phyloP scores from a whole-genome alignment of 2,888 invertebrate genomes.

The Ochropleura plecta region DNA sequence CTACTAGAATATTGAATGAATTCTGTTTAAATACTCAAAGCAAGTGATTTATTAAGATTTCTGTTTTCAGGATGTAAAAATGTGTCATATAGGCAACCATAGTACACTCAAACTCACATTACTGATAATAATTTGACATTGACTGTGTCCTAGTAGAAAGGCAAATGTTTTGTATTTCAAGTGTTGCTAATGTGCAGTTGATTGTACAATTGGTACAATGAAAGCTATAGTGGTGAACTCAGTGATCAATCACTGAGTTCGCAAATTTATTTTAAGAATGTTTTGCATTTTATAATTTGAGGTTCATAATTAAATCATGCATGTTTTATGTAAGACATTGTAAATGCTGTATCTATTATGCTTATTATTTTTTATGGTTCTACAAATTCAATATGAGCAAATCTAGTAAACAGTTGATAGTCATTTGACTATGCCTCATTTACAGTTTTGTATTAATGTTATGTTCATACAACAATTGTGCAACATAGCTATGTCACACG shows the following conservation, averaged over 20 bases:
- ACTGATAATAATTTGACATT: neutral
- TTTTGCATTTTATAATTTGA: neutral
- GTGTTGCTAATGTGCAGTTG: neutral
- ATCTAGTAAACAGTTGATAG: neutral
- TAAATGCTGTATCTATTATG: neutral
- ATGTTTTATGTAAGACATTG: slow-evolving; percentile 5
- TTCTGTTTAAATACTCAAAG: neutral
- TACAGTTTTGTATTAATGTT: neutral
- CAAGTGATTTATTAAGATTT: neutral
- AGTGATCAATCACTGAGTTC: neutral
- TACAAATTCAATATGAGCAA: neutral
- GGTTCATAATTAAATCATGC: slow-evolving; percentile 15
- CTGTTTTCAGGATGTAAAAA: neutral
- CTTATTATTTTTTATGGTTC: neutral
- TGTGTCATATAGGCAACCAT: neutral
- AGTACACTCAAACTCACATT: neutral
- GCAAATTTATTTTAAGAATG: neutral
- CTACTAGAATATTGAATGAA: no score
- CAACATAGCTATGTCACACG: neutral
- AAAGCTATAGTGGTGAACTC: neutral
- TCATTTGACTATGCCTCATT: neutral
- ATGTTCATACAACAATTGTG: neutral
- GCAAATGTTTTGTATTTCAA: neutral
- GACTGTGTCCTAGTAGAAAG: neutral
- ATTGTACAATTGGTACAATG: neutral